Percentiles rank a stretch among this genome's conserved stretches.
These are phyloP conservation scores for Porites lobata DNA, from an alignment of 92 coral and sea anemone species.

Conservation along the genomic window DNA sequence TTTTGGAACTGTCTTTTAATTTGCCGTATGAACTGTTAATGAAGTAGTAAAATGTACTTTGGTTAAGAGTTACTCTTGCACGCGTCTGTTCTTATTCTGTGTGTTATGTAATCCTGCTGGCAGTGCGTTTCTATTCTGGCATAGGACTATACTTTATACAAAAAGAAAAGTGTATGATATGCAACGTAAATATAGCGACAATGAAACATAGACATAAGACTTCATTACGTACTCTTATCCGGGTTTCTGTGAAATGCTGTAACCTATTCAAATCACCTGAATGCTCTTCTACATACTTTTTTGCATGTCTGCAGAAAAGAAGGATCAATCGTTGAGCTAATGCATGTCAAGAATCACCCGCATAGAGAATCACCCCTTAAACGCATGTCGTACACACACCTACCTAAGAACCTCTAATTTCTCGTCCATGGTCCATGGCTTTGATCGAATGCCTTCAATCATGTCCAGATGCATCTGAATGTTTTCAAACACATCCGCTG, in stretches of 20 bases:
- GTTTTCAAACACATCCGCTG: slow-evolving; percentile 59
- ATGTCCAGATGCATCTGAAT: slow-evolving; percentile 78
- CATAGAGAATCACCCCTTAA: too few species aligned
- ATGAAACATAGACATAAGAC: not conserved
- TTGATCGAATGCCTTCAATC: slow-evolving; percentile 68
- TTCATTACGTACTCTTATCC: slow-evolving; percentile 71
- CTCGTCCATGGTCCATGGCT: slow-evolving; percentile 71
- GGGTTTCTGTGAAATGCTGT: slow-evolving; percentile 71
- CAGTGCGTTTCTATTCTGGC: too few species aligned
- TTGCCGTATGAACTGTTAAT: slow-evolving; percentile 67
- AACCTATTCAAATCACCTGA: slow-evolving; percentile 67
- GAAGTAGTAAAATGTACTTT: not conserved
- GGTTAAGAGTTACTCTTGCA: too few species aligned
- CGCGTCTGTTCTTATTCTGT: too few species aligned
- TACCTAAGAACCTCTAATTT: slow-evolving; percentile 72
- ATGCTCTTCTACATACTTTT: slow-evolving; percentile 68
- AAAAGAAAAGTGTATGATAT: too few species aligned
- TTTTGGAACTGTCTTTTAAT: slow-evolving; percentile 74
- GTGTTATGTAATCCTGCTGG: too few species aligned
- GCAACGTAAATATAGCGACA: too few species aligned
- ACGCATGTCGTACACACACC: not conserved
- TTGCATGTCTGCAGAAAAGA: slow-evolving; percentile 52
- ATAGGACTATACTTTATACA: too few species aligned
- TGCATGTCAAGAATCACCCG: too few species aligned
- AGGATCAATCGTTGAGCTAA: too few species aligned